These are phyloP conservation scores for Australoheros scitulus DNA, from an alignment of 2,113 vertebrate species.

Conservation along the genomic window DNA sequence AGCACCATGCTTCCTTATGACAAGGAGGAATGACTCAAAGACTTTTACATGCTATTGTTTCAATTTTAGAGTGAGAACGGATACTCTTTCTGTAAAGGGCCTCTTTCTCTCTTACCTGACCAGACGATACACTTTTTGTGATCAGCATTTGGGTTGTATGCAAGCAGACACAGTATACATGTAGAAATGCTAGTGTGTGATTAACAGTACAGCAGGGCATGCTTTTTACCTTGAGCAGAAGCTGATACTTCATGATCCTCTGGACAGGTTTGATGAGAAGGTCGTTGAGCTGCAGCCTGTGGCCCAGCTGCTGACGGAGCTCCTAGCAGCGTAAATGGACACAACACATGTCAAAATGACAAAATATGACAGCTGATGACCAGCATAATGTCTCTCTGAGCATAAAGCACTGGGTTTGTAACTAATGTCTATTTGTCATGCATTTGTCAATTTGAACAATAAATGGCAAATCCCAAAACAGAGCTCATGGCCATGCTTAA, in stretches of 20 bases:
- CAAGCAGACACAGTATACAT: conserved; percentile 2
- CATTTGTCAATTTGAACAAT: conserved; percentile 31
- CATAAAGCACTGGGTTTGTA: neutral
- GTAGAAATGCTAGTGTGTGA: conserved; percentile 14
- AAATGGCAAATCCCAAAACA: conserved; percentile 27
- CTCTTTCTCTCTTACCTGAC: neutral
- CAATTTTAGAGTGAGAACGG: neutral
- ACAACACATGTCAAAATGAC: conserved; percentile 32
- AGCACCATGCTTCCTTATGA: neutral
- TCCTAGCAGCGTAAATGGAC: conserved; percentile 76
- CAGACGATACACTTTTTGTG: neutral
- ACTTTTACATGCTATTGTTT: conserved; percentile 23
- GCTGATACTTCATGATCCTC: conserved; percentile 95
- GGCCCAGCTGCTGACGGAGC: conserved; percentile 88
- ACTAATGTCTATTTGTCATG: neutral
- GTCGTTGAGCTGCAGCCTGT: conserved; percentile 90
- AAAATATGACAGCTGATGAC: conserved; percentile 10
- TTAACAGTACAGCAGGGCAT: conserved; percentile 23
- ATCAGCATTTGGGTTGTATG: conserved; percentile 5
- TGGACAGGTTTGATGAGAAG: conserved; percentile 95
- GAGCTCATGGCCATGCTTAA: conserved; percentile 16
- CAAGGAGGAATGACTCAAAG: conserved; percentile 38
- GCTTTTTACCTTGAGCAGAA: conserved; percentile 88
- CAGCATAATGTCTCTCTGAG: neutral
- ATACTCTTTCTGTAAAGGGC: conserved; percentile 25